Conservation (phyloP, 2,113 vertebrate genomes). For the Cebus imitator region DNA sequence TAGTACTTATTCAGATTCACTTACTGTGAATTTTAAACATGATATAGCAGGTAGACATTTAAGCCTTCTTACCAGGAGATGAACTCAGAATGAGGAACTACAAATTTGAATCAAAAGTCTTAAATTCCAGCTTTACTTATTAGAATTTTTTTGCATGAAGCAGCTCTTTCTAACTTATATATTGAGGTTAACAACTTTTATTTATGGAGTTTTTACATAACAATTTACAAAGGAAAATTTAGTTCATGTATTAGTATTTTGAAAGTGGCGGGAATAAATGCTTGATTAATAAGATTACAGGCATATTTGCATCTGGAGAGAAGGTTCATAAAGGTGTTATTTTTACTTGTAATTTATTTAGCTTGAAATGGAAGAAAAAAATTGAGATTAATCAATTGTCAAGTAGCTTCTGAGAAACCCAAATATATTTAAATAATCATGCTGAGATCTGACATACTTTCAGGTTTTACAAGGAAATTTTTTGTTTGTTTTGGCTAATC, state of each 20-base stretch:
- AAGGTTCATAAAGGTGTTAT: slow-evolving; percentile 53
- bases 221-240: background rate
- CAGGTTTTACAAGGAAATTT: background rate
- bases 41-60: background rate
- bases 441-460: slow-evolving; percentile 56
- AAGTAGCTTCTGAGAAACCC: slow-evolving; percentile 72
- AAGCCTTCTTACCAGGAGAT: too few relatives aligned
- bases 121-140: background rate
- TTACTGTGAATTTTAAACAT: background rate
- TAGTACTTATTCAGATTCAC: background rate
- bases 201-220: fast-evolving
- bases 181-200: background rate
- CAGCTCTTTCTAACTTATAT: background rate
- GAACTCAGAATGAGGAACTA: background rate
- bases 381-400: slow-evolving; percentile 80
- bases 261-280: background rate
- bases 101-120: background rate
- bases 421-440: slow-evolving; percentile 57
- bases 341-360: slow-evolving; percentile 72
- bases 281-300: background rate
- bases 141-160: background rate
- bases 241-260: background rate
- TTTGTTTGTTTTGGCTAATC: background rate
- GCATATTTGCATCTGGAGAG: slow-evolving; percentile 46
- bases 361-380: slow-evolving; percentile 77